Evolutionary conservation across 1,140 invertebrate species (phyloP).

Genomic region (Caenorhabditis brenneri): DNA sequence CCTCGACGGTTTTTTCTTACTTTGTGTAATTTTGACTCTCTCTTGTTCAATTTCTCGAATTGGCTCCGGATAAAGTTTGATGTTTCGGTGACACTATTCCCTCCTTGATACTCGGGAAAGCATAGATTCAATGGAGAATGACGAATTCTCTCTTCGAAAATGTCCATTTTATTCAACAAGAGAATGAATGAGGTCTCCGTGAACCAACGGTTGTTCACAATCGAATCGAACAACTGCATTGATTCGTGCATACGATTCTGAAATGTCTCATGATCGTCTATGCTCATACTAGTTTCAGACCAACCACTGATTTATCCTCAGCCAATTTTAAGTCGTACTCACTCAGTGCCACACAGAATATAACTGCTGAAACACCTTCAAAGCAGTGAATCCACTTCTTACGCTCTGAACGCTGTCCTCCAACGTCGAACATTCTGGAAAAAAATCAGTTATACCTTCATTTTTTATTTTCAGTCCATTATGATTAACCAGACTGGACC

Average conservation of each 20-base stretch:
- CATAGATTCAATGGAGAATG: conserved; percentile 50
- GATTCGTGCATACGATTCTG: conserved; percentile 73
- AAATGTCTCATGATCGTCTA: not conserved
- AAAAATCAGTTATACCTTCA: not conserved
- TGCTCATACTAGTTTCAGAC: not conserved
- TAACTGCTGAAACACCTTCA: conserved; percentile 80
- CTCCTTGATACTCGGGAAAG: conserved; percentile 53
- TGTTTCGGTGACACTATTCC: conserved; percentile 15
- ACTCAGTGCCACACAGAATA: conserved; percentile 38
- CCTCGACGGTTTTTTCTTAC: too few species aligned
- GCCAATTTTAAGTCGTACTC: not conserved
- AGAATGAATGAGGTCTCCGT: conserved; percentile 71
- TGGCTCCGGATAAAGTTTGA: not conserved
- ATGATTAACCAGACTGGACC: too few species aligned
- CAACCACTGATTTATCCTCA: conserved; percentile 22
- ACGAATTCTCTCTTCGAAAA: conserved; percentile 74
- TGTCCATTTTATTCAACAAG: conserved; percentile 72
- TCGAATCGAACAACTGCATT: conserved; percentile 71
- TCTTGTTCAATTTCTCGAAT: not conserved
- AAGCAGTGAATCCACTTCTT: conserved; percentile 99
- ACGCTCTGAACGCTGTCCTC: conserved; percentile 92
- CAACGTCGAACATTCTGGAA: conserved; percentile 92
- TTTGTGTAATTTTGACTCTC: not conserved
- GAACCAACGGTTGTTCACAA: conserved; percentile 72
- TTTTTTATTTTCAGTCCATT: too few species aligned